Conservation (phyloP, 2,797 vertebrate genomes). For the Chaunax sp. region DNA sequence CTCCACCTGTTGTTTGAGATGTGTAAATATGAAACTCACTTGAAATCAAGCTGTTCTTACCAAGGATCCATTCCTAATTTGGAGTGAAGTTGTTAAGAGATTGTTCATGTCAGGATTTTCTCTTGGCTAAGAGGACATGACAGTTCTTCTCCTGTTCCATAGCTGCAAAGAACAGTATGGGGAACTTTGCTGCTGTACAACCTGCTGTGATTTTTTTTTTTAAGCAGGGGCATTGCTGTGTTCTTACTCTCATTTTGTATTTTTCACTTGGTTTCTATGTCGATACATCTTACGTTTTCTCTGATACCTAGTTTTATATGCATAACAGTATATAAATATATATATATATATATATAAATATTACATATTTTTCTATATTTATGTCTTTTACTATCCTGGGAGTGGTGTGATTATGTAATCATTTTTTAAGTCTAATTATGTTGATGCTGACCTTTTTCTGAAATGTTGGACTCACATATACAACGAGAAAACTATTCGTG, state of each 20-base stretch:
- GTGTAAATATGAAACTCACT: constrained; percentile 73
- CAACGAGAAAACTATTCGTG: constrained; percentile 57
- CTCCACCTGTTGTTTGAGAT: constrained; percentile 51
- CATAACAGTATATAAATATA: constrained; percentile 72
- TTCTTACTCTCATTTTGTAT: constrained; percentile 80
- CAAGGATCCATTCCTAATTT: constrained; percentile 72
- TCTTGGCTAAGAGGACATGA: constrained; percentile 82
- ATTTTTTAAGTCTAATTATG: constrained; percentile 65
- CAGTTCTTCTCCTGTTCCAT: constrained; percentile 76
- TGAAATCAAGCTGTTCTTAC: constrained; percentile 69
- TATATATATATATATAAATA: constrained; percentile 62
- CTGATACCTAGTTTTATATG: constrained; percentile 77
- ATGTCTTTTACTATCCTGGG: constrained; percentile 77
- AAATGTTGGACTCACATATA: constrained; percentile 60
- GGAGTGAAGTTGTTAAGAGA: constrained; percentile 71
- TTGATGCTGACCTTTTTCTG: constrained; percentile 54
- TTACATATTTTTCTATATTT: constrained; percentile 81
- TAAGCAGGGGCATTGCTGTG: constrained; percentile 81
- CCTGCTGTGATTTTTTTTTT: constrained; percentile 73
- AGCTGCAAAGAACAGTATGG: constrained; percentile 74
- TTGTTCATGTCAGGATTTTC: constrained; percentile 73
- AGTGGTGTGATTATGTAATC: constrained; percentile 80
- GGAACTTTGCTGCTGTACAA: constrained; percentile 84
- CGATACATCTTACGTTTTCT: constrained; percentile 60
- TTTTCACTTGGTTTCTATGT: constrained; percentile 73